Percentiles rank a stretch among this genome's conserved stretches.
phyloP scores from a whole-genome alignment of 2,888 invertebrate species.

The Drosophila dives region DNA sequence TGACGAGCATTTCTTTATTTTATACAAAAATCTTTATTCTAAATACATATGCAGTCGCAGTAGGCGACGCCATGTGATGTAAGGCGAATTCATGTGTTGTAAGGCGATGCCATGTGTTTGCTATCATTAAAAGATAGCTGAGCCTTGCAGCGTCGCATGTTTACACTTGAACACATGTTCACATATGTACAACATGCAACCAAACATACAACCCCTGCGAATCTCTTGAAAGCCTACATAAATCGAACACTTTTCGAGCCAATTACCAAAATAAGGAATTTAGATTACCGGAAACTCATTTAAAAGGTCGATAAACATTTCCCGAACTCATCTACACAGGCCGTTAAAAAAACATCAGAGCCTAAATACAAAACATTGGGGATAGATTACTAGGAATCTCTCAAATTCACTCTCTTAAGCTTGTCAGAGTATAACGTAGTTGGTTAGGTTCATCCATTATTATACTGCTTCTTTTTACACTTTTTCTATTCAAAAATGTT shows the following conservation, averaged over 20 bases:
- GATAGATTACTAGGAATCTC: neutral
- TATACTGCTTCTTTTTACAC: too few relatives aligned
- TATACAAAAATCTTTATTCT: too few relatives aligned
- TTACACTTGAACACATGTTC: too few relatives aligned
- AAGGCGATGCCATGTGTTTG: too few relatives aligned
- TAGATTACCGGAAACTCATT: neutral
- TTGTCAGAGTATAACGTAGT: neutral
- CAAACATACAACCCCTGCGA: neutral
- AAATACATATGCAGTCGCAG: too few relatives aligned
- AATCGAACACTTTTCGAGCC: neutral
- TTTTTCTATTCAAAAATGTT: neutral
- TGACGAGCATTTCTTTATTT: too few relatives aligned
- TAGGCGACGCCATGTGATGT: too few relatives aligned
- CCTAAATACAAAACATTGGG: neutral
- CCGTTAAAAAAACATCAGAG: neutral
- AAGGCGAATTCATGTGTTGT: too few relatives aligned
- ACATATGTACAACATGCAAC: neutral
- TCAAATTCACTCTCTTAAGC: neutral
- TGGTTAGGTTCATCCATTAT: too few relatives aligned
- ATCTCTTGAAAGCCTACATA: neutral
- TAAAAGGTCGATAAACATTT: neutral
- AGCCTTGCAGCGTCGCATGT: too few relatives aligned
- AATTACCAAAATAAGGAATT: neutral
- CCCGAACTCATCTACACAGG: neutral
- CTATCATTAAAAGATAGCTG: too few relatives aligned